Conservation (phyloP, 2,797 vertebrate genomes). For the Intellagama lesueurii region DNA sequence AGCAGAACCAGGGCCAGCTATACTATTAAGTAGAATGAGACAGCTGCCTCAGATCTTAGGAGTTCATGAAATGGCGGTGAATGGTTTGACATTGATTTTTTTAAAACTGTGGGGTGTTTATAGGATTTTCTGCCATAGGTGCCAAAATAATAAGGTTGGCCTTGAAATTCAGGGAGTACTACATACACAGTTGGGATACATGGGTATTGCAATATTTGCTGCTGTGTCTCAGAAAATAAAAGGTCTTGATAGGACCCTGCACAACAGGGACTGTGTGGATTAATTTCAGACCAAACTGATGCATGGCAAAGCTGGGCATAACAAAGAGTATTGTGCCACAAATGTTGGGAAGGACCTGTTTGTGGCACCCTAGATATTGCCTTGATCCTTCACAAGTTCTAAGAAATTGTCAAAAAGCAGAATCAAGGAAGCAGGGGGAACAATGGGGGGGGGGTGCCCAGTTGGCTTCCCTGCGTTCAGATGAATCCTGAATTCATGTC, state of each 20-base stretch:
- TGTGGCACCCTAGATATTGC: constrained; percentile 13
- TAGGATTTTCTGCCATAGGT: neutral
- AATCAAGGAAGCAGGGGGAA: neutral
- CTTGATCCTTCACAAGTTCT: constrained; percentile 22
- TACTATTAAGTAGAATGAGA: neutral
- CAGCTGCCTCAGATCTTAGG: neutral
- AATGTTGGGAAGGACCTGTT: neutral
- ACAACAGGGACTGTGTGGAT: neutral
- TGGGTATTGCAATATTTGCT: neutral
- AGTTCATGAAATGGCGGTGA: neutral
- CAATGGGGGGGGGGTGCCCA: neutral
- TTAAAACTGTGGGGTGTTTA: neutral
- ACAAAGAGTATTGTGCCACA: neutral
- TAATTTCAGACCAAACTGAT: neutral
- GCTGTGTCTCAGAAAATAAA: neutral
- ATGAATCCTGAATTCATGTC: neutral
- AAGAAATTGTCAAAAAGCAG: constrained; percentile 27
- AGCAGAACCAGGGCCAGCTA: neutral
- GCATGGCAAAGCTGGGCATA: neutral
- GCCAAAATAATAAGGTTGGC: neutral
- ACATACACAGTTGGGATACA: neutral
- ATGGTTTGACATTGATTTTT: neutral
- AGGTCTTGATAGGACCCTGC: neutral
- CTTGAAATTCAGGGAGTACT: neutral
- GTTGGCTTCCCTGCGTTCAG: neutral